Evolutionary conservation across 2,797 vertebrate genomes (phyloP), one percentile per base, ranked within the genome.

Genomic region (Gobio occitaniae): DNA sequence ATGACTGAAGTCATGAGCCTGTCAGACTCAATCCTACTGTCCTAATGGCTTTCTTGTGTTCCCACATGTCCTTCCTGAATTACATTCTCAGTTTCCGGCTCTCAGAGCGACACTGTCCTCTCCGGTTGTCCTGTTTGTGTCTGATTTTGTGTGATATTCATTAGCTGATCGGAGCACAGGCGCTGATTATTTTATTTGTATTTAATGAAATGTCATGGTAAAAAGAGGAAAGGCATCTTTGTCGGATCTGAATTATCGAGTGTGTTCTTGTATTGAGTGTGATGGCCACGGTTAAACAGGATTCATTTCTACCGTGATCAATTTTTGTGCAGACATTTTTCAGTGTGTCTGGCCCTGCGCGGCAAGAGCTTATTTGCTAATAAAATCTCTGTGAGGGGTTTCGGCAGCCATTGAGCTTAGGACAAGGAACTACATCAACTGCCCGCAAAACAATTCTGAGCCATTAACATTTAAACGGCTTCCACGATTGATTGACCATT

Each of bases 401-500:
- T 72, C 13, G 38, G 32, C 21, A 36, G 1, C 47, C n/a, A 11
- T 50, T 50, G 36, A 80, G n/a, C 63, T 79, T 47, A 63, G 44
- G 56, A 78, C 29, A 80, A 36, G 19, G 32, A 72, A 10, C 36
- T 61, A 52, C 32, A 70, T 38, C 90, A 93, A 91, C 90, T 90
- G 85, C 84, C 3, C 86, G 63, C 85, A 54, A 38, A 44, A 65
- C 48, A 69, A 52, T 91, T 89, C 89, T 89, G 86, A 90, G 84
- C 84, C 75, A 86, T 92, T 92, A 92, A 92, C 89, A 92, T 94
- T 91, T 92, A 92, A 93, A 92, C 88, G 88, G 74, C 84, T 89
- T 87, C 85, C 69, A 50, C 71, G 72, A 92, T 85, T 92, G 90
- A 93, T 88, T 82, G 90, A 83, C 75, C 88, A 83, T 84, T 74